phyloP scores from a whole-genome alignment of 2,888 invertebrate genomes.

The Drosophila lacicola region DNA sequence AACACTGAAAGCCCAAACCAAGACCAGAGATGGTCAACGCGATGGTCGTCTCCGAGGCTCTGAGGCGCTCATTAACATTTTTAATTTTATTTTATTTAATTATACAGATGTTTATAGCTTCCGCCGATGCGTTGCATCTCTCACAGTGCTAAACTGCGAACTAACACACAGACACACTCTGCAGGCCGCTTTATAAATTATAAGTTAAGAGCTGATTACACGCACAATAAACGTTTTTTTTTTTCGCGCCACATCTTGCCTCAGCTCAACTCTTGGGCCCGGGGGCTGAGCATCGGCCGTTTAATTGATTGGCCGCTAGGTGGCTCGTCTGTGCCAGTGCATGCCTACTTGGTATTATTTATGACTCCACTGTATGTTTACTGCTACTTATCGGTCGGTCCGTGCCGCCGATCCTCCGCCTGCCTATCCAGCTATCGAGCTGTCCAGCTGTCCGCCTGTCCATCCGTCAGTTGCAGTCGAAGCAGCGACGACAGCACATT shows the following conservation, averaged over 20 bases:
- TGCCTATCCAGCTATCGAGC: neutral
- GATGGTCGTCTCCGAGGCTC: constrained; percentile 18
- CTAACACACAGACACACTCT: constrained; percentile 36
- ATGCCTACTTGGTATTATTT: constrained; percentile 56
- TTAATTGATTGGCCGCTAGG: constrained; percentile 69
- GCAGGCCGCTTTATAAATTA: constrained; percentile 67
- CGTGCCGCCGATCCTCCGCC: neutral
- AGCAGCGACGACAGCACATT: constrained; percentile 66
- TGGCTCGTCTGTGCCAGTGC: constrained; percentile 44
- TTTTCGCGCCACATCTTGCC: constrained; percentile 55
- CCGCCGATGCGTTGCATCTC: constrained; percentile 74
- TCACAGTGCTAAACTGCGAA: constrained; percentile 73
- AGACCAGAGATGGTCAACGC: neutral
- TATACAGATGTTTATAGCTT: constrained; percentile 79
- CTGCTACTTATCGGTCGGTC: constrained; percentile 55
- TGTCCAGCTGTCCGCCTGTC: constrained; percentile 3
- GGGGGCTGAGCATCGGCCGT: constrained; percentile 32
- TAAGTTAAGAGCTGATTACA: constrained; percentile 81
- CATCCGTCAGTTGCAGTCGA: constrained; percentile 28
- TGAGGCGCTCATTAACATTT: constrained; percentile 73
- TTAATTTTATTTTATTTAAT: constrained; percentile 81
- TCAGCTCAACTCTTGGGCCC: constrained; percentile 1
- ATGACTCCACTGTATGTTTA: constrained; percentile 58
- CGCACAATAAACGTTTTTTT: constrained; percentile 77
- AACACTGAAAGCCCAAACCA: neutral